phyloP scores from a whole-genome alignment of 2,888 invertebrate species.

The Mythimna vitellina region DNA sequence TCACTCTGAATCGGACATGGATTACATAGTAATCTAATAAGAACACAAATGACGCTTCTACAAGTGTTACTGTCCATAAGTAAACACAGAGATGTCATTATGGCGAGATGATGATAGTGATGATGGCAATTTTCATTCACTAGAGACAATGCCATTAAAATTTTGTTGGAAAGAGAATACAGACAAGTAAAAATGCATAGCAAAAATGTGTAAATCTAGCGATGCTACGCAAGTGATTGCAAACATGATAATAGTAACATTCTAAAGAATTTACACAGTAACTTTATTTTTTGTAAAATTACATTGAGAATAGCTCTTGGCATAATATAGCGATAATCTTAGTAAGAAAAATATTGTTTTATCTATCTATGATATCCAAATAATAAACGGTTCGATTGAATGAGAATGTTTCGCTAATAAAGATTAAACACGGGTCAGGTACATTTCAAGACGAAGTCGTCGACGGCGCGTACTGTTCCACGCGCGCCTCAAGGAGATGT shows the following conservation, averaged over 20 bases:
- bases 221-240: background rate
- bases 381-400: no score
- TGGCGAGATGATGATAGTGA: background rate
- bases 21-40: slow-evolving; percentile 17
- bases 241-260: background rate
- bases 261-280: background rate
- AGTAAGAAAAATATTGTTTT: background rate
- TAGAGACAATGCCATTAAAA: background rate
- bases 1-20: slow-evolving; percentile 19
- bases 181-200: background rate
- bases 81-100: background rate
- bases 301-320: no score
- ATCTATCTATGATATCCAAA: background rate
- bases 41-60: background rate
- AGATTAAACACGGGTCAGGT: no score
- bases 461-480: no score
- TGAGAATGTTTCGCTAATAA: no score
- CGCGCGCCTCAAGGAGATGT: no score
- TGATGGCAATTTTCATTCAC: background rate
- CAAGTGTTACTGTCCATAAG: background rate
- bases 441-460: no score
- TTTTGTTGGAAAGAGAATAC: background rate
- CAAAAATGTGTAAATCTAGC: background rate
- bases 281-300: background rate
- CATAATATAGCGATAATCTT: no score